phyloP scores from a whole-genome alignment of 2,113 vertebrate species.

The Notechis scutatus region DNA sequence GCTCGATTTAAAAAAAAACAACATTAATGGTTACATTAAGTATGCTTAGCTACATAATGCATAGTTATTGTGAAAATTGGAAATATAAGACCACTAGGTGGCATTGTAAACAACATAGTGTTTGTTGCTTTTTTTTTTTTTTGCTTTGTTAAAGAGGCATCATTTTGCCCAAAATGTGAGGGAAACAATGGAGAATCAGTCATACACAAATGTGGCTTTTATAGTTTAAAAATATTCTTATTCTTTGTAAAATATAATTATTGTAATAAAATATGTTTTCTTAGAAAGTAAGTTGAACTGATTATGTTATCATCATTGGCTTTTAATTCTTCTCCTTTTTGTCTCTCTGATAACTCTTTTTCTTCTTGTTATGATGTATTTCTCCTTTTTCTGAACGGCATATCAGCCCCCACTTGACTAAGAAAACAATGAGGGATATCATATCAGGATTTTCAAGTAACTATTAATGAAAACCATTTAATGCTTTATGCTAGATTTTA shows the following conservation, averaged over 20 bases:
- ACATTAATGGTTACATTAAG: not conserved
- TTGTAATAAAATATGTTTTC: slow-evolving; percentile 28
- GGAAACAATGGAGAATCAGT: slow-evolving; percentile 29
- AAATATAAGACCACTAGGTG: slow-evolving; percentile 58
- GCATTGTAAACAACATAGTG: slow-evolving; percentile 49
- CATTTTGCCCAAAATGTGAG: slow-evolving; percentile 13
- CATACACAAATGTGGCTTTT: slow-evolving; percentile 27
- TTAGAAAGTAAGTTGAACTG: slow-evolving; percentile 36
- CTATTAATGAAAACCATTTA: not conserved
- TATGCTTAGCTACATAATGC: slow-evolving; percentile 1
- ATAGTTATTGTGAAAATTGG: slow-evolving; percentile 57
- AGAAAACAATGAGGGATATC: slow-evolving; percentile 21
- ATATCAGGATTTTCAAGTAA: slow-evolving; percentile 32
- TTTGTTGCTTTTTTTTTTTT: slow-evolving; percentile 13
- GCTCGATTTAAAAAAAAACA: not conserved
- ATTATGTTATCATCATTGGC: not conserved
- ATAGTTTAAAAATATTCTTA: not conserved
- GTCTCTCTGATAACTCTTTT: slow-evolving; percentile 14
- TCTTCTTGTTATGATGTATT: not conserved
- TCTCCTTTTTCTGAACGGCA: not conserved
- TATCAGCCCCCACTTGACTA: slow-evolving; percentile 19
- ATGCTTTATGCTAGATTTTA: not conserved
- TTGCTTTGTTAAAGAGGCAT: slow-evolving; percentile 32
- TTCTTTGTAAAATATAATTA: not conserved
- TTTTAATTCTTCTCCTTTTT: not conserved